Percentiles rank a stretch among this genome's conserved stretches.
Conservation (phyloP, 2,797 vertebrate species). For the Esox lucius region DNA sequence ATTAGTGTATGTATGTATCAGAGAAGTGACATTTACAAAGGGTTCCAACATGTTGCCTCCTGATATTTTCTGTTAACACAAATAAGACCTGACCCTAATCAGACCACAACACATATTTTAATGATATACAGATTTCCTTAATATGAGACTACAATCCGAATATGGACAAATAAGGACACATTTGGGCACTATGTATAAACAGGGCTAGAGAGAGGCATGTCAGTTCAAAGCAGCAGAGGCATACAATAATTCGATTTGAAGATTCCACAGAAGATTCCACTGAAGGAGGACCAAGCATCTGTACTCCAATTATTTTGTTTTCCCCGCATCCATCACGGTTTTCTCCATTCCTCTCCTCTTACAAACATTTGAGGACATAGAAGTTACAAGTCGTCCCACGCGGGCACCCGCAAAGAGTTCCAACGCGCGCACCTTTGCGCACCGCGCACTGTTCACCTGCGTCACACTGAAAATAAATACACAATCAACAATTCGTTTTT, state of each 20-base stretch:
- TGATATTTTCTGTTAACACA: no score
- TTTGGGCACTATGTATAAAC: no score
- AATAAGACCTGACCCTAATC: no score
- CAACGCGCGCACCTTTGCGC: slow-evolving; percentile 78
- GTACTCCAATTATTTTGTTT: background rate
- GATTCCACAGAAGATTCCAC: background rate
- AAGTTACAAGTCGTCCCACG: slow-evolving; percentile 78
- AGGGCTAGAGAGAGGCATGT: background rate
- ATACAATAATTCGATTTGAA: background rate
- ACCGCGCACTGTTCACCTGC: slow-evolving; percentile 77
- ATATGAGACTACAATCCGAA: no score
- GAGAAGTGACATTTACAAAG: no score
- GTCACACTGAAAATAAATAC: slow-evolving; percentile 67
- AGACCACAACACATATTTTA: no score
- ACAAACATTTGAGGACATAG: slow-evolving; percentile 77
- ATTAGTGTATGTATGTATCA: no score
- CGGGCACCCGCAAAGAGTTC: slow-evolving; percentile 79
- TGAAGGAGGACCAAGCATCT: background rate
- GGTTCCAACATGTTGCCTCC: no score
- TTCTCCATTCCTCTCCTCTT: slow-evolving; percentile 20
- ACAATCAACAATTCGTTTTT: background rate
- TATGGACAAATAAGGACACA: no score
- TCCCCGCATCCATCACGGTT: background rate
- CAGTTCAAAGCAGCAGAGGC: background rate
- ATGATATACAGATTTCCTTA: no score